Conservation (phyloP, 2,888 invertebrate species). For the Cheilosia vernalis region DNA sequence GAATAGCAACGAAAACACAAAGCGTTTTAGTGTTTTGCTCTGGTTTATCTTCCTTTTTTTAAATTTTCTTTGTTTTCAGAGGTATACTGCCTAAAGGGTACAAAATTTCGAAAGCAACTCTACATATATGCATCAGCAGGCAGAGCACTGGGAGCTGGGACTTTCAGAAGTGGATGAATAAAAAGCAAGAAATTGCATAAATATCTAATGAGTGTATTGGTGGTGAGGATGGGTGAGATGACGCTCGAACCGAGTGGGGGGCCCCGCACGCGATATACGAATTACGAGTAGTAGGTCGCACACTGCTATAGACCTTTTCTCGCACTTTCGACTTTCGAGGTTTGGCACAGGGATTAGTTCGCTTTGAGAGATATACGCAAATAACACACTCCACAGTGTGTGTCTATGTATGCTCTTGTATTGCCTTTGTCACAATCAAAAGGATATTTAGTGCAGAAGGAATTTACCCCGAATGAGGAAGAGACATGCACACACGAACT, state of each 20-base stretch:
- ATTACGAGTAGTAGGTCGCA: slow-evolving; percentile 10
- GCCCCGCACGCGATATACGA: slow-evolving; percentile 14
- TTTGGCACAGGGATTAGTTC: slow-evolving; percentile 55
- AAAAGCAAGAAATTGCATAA: slow-evolving; percentile 68
- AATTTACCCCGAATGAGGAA: slow-evolving; percentile 22
- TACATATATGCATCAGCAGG: background rate
- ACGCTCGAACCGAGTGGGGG: background rate
- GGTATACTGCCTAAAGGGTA: slow-evolving; percentile 40
- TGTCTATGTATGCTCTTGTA: slow-evolving; percentile 39
- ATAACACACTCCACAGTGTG: slow-evolving; percentile 19
- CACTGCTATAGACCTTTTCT: slow-evolving; percentile 32
- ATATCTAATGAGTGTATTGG: slow-evolving; percentile 68
- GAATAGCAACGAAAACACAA: slow-evolving; percentile 46
- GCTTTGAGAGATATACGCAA: background rate
- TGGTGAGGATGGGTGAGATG: slow-evolving; percentile 38
- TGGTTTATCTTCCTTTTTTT: slow-evolving; percentile 32
- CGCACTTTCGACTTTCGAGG: slow-evolving; percentile 35
- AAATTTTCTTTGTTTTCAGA: slow-evolving; percentile 14
- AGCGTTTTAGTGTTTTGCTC: slow-evolving; percentile 53
- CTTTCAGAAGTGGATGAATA: slow-evolving; percentile 40
- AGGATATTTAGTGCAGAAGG: slow-evolving; percentile 71
- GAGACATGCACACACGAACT: slow-evolving; percentile 23
- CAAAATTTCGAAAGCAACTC: slow-evolving; percentile 39
- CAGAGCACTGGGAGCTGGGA: background rate
- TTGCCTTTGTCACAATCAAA: slow-evolving; percentile 65